These are phyloP conservation scores for Calcarius lapponicus DNA, from an alignment of 2,797 vertebrate species.

Conservation along the genomic window DNA sequence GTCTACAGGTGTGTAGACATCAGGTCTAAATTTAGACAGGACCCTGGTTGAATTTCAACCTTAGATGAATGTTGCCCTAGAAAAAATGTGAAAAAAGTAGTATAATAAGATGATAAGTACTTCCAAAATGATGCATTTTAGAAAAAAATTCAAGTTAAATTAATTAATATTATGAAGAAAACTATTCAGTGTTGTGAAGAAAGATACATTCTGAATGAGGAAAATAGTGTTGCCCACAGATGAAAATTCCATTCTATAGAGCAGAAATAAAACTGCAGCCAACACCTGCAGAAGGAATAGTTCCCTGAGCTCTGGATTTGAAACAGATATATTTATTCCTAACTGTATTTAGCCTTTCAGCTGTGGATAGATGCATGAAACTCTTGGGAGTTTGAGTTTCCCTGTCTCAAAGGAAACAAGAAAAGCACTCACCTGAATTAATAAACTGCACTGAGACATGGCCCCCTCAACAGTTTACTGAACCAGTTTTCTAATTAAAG, in stretches of 20 bases:
- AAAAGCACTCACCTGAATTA: background rate
- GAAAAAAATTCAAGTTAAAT: background rate
- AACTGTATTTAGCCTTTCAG: background rate
- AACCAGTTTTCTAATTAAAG: background rate
- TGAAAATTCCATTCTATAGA: background rate
- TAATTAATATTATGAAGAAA: background rate
- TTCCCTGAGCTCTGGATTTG: background rate
- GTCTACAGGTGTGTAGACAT: background rate
- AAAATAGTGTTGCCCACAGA: background rate
- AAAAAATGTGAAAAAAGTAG: background rate
- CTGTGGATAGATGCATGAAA: background rate
- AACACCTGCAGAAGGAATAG: background rate
- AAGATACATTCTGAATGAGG: background rate
- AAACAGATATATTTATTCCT: background rate
- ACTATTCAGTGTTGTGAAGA: background rate
- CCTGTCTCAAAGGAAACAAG: background rate
- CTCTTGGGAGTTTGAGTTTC: background rate
- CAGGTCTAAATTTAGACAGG: too few relatives aligned
- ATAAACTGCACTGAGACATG: background rate
- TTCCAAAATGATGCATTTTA: background rate
- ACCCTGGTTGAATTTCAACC: background rate
- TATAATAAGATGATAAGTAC: background rate
- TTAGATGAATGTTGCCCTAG: background rate
- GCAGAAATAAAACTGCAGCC: background rate
- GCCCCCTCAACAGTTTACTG: background rate